Conservation (phyloP, 2,888 invertebrate species). For the Azorinus chamasolen region DNA sequence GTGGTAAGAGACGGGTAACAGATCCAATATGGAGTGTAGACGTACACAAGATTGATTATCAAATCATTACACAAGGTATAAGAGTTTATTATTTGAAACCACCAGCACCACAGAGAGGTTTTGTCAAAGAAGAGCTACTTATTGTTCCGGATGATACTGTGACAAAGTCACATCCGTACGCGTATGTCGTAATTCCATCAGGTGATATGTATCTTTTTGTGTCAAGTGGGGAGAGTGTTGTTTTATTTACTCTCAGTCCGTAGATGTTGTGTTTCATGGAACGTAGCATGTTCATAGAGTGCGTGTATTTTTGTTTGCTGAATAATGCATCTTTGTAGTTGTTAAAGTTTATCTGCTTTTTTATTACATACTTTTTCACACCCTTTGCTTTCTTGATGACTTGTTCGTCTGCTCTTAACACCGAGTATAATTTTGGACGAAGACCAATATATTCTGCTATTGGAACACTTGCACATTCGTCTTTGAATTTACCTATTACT, state of each 20-base stretch:
- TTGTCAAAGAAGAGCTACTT: no score
- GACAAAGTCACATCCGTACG: constrained; percentile 57
- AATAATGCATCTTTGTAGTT: constrained; percentile 58
- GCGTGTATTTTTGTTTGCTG: no score
- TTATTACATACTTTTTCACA: constrained; percentile 44
- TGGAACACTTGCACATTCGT: constrained; percentile 38
- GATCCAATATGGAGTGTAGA: no score
- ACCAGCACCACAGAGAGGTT: no score
- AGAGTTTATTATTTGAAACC: constrained; percentile 53
- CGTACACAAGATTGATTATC: no score
- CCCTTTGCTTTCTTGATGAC: constrained; percentile 43
- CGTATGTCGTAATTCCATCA: constrained; percentile 57
- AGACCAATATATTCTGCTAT: constrained; percentile 52
- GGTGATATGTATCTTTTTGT: constrained; percentile 57
- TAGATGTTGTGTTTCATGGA: no score
- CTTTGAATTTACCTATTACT: constrained; percentile 48
- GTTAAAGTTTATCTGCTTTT: constrained; percentile 26
- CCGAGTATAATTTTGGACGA: constrained; percentile 50
- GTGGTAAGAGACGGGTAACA: constrained; percentile 39
- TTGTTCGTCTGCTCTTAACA: constrained; percentile 22
- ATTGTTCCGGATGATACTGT: constrained; percentile 50
- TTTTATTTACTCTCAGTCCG: constrained; percentile 57
- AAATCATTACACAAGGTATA: no score
- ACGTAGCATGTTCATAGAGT: no score
- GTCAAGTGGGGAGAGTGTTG: constrained; percentile 60